Base-by-base conservation (phyloP, 1,140 invertebrate species). In the Hyposmocoma kahamanoa region DNA sequence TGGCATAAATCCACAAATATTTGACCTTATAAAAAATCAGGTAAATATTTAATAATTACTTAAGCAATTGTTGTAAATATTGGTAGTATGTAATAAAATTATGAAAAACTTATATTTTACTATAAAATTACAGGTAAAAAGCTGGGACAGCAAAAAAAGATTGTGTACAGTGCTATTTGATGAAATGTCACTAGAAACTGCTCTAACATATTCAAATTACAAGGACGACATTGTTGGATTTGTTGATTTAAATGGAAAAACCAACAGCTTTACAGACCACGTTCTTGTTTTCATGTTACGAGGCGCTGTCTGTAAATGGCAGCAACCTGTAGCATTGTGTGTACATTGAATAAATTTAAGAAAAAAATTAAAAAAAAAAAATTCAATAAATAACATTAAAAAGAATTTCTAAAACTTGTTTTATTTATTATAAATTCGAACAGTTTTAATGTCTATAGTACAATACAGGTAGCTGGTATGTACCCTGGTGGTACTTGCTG, bases 81-180 rank as follows among this genome's bases (percentile, higher is more conserved):
- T 9, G n/a, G 4, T 4, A 3, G 3, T 13, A 34, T 9, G 30
- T 34, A 9, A 34, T n/a, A 6, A 34, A 34, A 4, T 34, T n/a
- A n/a, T n/a, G n/a, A n/a, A n/a, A n/a, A n/a, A n/a, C n/a, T n/a
- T n/a, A n/a, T n/a, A n/a, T n/a, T 34, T 34, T 34, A 34, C n/a
- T 34, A 3, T 9, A 34, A n/a, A n/a, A n/a, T 34, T 44, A 17
- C 18, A 44, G 42, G 42, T 44, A 8, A 36, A 13, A 19, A 13
- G 9, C 8, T 38, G 45, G 45, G 8, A 3, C 46, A 32, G 44
- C 19, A 45, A 50, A 11, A 50, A 51, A 48, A 59, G 55, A 38
- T 48, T 30, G 20, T 59, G 56, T 26, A 30, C 51, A 21, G 26
- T 59, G 26, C 18, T 55, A 19, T 59, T 59, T 51, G 56, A 59